Conservation (phyloP, 1,140 invertebrate genomes). For the Acromyrmex charruanus region DNA sequence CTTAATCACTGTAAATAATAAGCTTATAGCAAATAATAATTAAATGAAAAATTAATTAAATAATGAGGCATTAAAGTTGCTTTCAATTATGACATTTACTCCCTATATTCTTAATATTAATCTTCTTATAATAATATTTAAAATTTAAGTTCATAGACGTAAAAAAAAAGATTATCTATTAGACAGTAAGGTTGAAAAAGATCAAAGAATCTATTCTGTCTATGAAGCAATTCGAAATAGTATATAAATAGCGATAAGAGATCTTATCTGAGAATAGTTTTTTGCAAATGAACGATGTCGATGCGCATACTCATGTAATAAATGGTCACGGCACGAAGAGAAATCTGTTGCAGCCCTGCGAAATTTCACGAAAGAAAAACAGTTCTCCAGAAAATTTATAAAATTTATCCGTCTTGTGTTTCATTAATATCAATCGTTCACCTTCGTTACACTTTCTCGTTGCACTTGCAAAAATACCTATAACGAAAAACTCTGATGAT, state of each 20-base stretch:
- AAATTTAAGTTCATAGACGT: background rate
- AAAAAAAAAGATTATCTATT: background rate
- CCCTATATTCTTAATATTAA: background rate
- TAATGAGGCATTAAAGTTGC: background rate
- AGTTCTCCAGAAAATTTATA: background rate
- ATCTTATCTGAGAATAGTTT: slow-evolving; percentile 37
- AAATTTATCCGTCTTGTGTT: slow-evolving; percentile 16
- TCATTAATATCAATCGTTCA: slow-evolving; percentile 41
- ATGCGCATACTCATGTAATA: slow-evolving; percentile 17
- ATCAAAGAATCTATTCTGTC: slow-evolving; percentile 41
- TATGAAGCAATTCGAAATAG: slow-evolving; percentile 38
- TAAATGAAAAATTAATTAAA: background rate
- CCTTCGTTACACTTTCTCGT: background rate
- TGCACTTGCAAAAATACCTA: slow-evolving; percentile 21
- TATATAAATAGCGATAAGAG: slow-evolving; percentile 50
- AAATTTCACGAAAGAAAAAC: slow-evolving; percentile 19
- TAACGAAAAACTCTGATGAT: slow-evolving; percentile 16
- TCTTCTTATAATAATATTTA: background rate
- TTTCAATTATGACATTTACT: slow-evolving; percentile 3
- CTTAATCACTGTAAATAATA: background rate
- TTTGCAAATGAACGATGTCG: background rate
- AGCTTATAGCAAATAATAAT: background rate
- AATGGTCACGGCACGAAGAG: background rate
- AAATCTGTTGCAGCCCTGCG: slow-evolving; percentile 26
- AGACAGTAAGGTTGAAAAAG: background rate